Evolutionary conservation across 2,797 vertebrate genomes (phyloP).

Genomic region (Varecia variegata): DNA sequence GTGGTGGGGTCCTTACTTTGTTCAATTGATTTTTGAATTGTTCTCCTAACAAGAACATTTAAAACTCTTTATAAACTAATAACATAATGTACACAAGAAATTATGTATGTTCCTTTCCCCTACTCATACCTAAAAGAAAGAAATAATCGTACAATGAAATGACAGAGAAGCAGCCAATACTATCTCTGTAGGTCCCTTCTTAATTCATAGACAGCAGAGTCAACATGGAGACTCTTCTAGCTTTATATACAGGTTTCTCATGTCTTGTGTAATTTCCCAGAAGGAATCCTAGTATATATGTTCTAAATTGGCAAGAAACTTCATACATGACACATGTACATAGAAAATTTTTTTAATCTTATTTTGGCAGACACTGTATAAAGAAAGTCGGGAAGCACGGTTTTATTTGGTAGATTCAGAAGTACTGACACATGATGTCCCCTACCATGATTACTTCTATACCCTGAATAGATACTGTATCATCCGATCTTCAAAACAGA

Average conservation of each 20-base stretch:
- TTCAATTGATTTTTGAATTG: conserved; percentile 42
- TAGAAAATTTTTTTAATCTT: conserved; percentile 19
- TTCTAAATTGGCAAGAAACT: conserved; percentile 6
- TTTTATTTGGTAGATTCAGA: conserved; percentile 92
- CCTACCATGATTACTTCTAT: conserved; percentile 98
- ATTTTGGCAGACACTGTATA: conserved; percentile 88
- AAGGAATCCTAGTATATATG: not conserved
- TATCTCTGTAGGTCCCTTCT: not conserved
- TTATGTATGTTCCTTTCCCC: not conserved
- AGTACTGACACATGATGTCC: conserved; percentile 95
- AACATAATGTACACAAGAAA: not conserved
- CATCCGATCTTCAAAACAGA: conserved; percentile 89
- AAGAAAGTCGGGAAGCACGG: conserved; percentile 91
- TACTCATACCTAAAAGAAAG: not conserved
- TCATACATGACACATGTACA: not conserved
- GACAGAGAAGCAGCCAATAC: not conserved
- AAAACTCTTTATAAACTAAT: conserved; percentile 8
- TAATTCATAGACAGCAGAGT: not conserved
- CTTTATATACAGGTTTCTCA: not conserved
- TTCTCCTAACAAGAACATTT: not conserved
- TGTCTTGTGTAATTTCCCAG: conserved; percentile 15
- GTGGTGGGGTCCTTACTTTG: not conserved
- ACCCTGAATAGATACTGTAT: conserved; percentile 94
- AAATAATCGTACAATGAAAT: not conserved
- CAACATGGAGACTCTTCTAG: not conserved